Base-by-base conservation (phyloP, 1,140 invertebrate species). In the Heliconius melpomene region DNA sequence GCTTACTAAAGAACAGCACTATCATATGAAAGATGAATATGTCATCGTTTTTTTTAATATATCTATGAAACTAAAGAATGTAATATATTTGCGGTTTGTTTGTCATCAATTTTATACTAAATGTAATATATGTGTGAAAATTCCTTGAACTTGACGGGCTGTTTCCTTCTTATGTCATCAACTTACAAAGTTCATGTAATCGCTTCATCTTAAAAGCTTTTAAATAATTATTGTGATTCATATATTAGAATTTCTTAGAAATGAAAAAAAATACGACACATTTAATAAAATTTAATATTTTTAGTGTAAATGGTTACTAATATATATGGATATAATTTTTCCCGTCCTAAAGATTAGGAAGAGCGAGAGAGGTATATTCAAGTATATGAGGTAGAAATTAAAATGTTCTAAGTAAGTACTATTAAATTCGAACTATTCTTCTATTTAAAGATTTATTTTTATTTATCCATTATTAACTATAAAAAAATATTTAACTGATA, bases 121-220 rank as follows among this genome's bases (percentile, higher is more conserved):
- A 26, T 29, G 11, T 66, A 3, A 26, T 66, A 16, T 16, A 16
- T 29, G 60, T 66, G 60, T 29, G 60, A 66, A 66, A 29, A 66
- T 66, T 66, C 60, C 60, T 66, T 66, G 60, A 66, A 29, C 60
- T 13, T 26, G 23, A 7, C 13, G 57, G 7, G 2, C 6, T 26
- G 13, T 66, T 66, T 66, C 60, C 60, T 66, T 66, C 60, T 66
- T 66, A 66, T 66, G 60, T 66, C 60, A 66, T 66, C 23, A 66
- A 29, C 60, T 66, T 66, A 23, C 26, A 66, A 66, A 66, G 26
- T 29, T 66, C 26, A 66, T 26, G n/a, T 26, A 26, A 29, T 29
- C 23, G 2, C 9, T 9, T 66, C 60, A 66, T 66, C 60, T 5
- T 29, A 66, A 66, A 57, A 29, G 60, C 60, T 66, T 66, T 26